Evolutionary conservation across 1,140 invertebrate species (phyloP).

Genomic region (Forficula auricularia): DNA sequence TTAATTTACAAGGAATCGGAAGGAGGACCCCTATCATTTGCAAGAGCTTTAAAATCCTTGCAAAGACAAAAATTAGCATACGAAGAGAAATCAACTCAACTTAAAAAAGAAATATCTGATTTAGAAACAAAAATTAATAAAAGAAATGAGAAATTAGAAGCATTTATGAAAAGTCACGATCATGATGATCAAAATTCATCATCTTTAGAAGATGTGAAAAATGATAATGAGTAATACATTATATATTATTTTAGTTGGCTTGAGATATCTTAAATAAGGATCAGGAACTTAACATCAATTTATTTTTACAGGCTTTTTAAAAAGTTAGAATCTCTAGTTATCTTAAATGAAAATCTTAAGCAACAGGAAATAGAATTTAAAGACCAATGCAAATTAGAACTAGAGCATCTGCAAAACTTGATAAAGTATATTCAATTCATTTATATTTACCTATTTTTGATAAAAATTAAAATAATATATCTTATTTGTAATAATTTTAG

Average conservation of each 20-base stretch:
- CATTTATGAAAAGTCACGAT: conserved; percentile 16
- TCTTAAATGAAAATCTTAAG: conserved; percentile 53
- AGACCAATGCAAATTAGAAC: conserved; percentile 51
- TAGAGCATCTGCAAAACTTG: conserved; percentile 35
- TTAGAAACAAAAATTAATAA: conserved; percentile 21
- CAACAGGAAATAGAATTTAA: conserved; percentile 55
- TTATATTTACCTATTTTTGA: conserved; percentile 2
- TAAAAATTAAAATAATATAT: not conserved
- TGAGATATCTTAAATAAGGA: too few species aligned
- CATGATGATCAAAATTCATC: conserved; percentile 22
- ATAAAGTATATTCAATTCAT: conserved; percentile 29
- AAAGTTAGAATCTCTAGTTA: conserved; percentile 43
- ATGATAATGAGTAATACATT: too few species aligned
- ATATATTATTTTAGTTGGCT: too few species aligned
- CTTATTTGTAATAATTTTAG: conserved; percentile 1
- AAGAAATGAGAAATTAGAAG: conserved; percentile 17
- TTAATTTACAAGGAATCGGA: conserved; percentile 16
- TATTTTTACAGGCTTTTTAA: conserved; percentile 34
- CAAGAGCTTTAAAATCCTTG: conserved; percentile 31
- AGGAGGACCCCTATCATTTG: conserved; percentile 29
- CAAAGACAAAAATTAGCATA: conserved; percentile 35
- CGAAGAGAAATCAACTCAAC: conserved; percentile 25
- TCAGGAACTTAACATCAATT: too few species aligned
- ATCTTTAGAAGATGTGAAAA: not conserved
- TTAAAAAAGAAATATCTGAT: conserved; percentile 25